Evolutionary conservation across 2,888 invertebrate genomes (phyloP), one percentile per base, ranked within the genome.

Genomic region (Dynastes maya): DNA sequence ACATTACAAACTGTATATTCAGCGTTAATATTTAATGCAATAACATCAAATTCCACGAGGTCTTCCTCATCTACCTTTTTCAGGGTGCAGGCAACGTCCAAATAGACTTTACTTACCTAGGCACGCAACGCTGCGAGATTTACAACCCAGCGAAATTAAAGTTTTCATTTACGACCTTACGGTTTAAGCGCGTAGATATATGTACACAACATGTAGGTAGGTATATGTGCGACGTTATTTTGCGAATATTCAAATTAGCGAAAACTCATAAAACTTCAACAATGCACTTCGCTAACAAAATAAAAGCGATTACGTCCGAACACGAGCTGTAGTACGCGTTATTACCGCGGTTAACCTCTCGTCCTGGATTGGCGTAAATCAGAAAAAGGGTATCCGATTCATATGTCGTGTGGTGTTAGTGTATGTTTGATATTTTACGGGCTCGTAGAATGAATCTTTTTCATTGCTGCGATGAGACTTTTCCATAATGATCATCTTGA

Each of bases 261-360:
- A 37, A 65, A 65, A 65, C 65, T 65, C 65, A 40, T 65, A 65
- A 65, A 65, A 65, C 40, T 65, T 16, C 37, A 65, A 65, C 65
- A 65, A 32, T 65, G 65, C 40, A 65, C 65, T 65, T 37, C 37
- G 40, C 45, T 40, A n/a, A 37, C 32, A 45, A 37, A 65, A 65
- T 37, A n/a, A 37, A 32, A 37, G 37, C 65, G 9, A n/a, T 40
- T 13, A 16, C 37, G 22, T 16, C 40, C 37, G 8, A 40, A 37
- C 32, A 37, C n/a, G 65, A 65, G 40, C 65, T 22, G 32, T 37
- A 65, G 65, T 9, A 58, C n/a, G 65, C n/a, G 65, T 37, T 65
- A 65, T 65, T 65, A 16, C 16, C 32, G 13, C n/a, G 32, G 13
- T 40, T 45, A 37, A 65, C 40, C 65, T 13, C 6, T 8, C 27